phyloP scores from a whole-genome alignment of 2,888 invertebrate genomes.

The Plebejus anna region DNA sequence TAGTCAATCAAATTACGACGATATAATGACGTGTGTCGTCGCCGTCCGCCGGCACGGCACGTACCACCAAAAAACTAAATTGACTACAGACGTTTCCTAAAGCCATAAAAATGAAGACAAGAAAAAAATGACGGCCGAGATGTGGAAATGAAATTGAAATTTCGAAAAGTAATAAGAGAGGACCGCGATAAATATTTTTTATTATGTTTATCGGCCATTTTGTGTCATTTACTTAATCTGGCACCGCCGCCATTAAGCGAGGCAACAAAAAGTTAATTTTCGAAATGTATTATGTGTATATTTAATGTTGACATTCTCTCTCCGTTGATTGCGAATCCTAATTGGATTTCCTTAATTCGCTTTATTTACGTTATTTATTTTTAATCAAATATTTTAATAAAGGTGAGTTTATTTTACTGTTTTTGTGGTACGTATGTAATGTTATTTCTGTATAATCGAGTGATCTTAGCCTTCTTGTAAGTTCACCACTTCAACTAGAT shows the following conservation, averaged over 20 bases:
- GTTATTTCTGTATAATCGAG: constrained; percentile 10
- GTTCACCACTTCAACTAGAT: background rate
- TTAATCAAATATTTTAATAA: constrained; percentile 13
- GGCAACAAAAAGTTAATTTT: constrained; percentile 19
- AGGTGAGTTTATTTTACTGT: background rate
- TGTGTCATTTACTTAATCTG: constrained; percentile 71
- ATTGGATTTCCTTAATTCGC: constrained; percentile 23
- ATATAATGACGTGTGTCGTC: constrained; percentile 30
- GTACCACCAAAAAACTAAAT: constrained; percentile 44
- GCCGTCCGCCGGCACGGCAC: constrained; percentile 26
- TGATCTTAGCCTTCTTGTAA: background rate
- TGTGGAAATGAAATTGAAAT: constrained; percentile 62
- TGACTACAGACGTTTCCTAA: constrained; percentile 45
- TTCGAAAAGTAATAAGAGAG: constrained; percentile 58
- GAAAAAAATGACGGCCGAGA: constrained; percentile 45
- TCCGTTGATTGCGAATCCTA: constrained; percentile 10
- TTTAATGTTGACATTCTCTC: constrained; percentile 22
- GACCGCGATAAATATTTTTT: constrained; percentile 57
- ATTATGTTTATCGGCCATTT: constrained; percentile 58
- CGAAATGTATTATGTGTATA: constrained; percentile 17
- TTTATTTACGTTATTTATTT: constrained; percentile 11
- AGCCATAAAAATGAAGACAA: constrained; percentile 46
- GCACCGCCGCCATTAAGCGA: constrained; percentile 46
- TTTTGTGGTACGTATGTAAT: background rate
- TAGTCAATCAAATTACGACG: constrained; percentile 31